Evolutionary conservation across 2,113 vertebrate species (phyloP).

Genomic region (Sceloporus undulatus): DNA sequence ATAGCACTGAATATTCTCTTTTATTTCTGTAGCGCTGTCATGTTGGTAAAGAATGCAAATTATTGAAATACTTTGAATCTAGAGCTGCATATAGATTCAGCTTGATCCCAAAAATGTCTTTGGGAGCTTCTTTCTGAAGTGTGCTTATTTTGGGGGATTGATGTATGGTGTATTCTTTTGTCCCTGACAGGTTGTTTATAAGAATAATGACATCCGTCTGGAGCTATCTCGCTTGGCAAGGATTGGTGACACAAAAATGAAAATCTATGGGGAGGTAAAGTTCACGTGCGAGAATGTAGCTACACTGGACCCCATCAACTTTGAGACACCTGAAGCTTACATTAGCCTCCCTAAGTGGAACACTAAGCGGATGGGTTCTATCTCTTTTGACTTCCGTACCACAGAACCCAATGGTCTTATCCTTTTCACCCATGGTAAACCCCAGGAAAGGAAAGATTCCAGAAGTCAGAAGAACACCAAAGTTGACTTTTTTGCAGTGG

Average conservation of each 20-base stretch:
- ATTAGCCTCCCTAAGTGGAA: constrained; percentile 97
- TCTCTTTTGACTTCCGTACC: constrained; percentile 97
- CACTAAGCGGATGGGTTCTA: constrained; percentile 96
- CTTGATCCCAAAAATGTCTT: constrained; percentile 46
- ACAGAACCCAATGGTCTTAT: constrained; percentile 96
- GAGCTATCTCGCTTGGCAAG: constrained; percentile 96
- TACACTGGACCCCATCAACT: constrained; percentile 95
- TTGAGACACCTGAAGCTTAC: constrained; percentile 94
- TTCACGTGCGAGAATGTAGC: constrained; percentile 97
- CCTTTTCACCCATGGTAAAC: constrained; percentile 95
- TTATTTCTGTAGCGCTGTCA: constrained; percentile 9
- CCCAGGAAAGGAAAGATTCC: constrained; percentile 89
- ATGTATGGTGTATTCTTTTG: constrained; percentile 72
- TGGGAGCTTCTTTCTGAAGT: constrained; percentile 54
- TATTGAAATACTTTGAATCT: not conserved
- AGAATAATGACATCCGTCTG: constrained; percentile 97
- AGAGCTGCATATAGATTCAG: constrained; percentile 11
- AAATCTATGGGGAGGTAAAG: constrained; percentile 95
- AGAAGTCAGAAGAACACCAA: constrained; percentile 95
- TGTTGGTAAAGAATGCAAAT: accelerated
- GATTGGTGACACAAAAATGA: constrained; percentile 98
- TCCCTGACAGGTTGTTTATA: constrained; percentile 93
- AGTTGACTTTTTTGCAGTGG: constrained; percentile 97
- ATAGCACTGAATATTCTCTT: not conserved
- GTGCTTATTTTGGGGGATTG: constrained; percentile 67